phyloP scores from a whole-genome alignment of 2,113 vertebrate genomes.

The Balaenoptera acutorostrata region DNA sequence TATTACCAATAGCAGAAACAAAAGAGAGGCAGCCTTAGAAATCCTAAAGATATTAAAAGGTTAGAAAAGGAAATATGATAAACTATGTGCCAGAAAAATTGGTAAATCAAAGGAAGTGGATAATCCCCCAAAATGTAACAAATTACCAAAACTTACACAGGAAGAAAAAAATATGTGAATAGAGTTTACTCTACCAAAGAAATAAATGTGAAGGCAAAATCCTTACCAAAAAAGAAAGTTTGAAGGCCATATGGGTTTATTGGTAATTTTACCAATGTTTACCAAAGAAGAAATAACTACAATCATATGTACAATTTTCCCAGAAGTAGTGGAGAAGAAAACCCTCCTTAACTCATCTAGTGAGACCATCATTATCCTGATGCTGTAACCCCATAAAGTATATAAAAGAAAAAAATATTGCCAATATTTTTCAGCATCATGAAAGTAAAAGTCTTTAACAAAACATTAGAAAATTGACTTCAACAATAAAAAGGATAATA shows the following conservation, averaged over 20 bases:
- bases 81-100: not conserved
- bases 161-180: not conserved
- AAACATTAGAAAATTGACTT: not conserved
- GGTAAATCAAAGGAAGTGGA: not conserved
- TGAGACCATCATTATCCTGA: not conserved
- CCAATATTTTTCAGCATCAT: not conserved
- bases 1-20: not conserved
- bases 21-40: not conserved
- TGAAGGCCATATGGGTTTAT: not conserved
- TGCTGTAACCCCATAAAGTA: not conserved
- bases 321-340: not conserved
- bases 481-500: not conserved
- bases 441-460: not conserved
- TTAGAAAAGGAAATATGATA: not conserved
- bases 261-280: not conserved
- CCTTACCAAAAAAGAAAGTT: not conserved
- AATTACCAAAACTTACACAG: not conserved
- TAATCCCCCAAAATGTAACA: not conserved
- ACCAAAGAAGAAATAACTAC: not conserved
- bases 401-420: not conserved
- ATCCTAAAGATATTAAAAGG: not conserved
- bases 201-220: not conserved
- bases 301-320: not conserved
- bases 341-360: not conserved
- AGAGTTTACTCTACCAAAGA: not conserved